Conservation (phyloP, 2,113 vertebrate genomes). For the human (Homo sapiens) region GRCh38 chr3:100402001-100402500, state of each 20-base stretch:
- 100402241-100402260: slow-evolving; percentile 14
- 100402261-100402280: not conserved
- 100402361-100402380: not conserved
- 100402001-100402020: not conserved
- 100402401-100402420: slow-evolving; percentile 15
- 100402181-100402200: not conserved
- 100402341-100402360: not conserved
- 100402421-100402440: slow-evolving; percentile 27
- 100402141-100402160: slow-evolving; percentile 5
- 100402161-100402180: not conserved
- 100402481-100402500: slow-evolving; percentile 46
- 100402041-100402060: not conserved
- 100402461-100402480: slow-evolving; percentile 33
- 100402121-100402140: not conserved
- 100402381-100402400: slow-evolving; percentile 16
- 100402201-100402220: not conserved
- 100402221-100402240: not conserved
- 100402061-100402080: not conserved
- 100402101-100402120: not conserved
- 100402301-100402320: not conserved
- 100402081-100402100: not conserved
- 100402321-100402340: not conserved
- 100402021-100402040: not conserved
- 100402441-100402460: slow-evolving; percentile 43
- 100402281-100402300: not conserved